phyloP scores from a whole-genome alignment of 1,140 invertebrate genomes.

The Drosophila tristis region DNA sequence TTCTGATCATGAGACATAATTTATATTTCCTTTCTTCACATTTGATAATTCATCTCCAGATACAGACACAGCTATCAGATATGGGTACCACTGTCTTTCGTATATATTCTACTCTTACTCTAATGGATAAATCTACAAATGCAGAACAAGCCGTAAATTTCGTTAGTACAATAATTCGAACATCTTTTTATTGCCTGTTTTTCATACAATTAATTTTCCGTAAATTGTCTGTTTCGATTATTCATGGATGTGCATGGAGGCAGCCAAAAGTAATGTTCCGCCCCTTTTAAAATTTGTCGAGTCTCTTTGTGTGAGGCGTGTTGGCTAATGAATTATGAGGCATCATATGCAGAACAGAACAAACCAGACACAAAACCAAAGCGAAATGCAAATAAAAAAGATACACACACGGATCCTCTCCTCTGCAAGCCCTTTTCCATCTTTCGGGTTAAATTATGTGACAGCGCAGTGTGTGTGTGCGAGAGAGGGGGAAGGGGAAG shows the following conservation, averaged over 20 bases:
- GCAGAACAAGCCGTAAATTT: neutral
- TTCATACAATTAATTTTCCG: constrained; percentile 24
- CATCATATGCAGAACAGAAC: constrained; percentile 9
- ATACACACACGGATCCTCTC: constrained; percentile 30
- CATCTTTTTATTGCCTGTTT: constrained; percentile 42
- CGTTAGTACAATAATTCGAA: constrained; percentile 24
- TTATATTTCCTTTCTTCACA: too few species aligned
- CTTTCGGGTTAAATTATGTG: constrained; percentile 64
- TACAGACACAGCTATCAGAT: too few species aligned
- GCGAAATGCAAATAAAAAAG: constrained; percentile 74
- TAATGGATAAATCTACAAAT: too few species aligned
- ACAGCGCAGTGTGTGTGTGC: constrained; percentile 15
- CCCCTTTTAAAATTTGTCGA: constrained; percentile 25
- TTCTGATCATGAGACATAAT: too few species aligned
- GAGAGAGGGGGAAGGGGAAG: constrained; percentile 26
- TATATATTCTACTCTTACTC: too few species aligned
- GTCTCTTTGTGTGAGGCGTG: constrained; percentile 61
- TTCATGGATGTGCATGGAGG: constrained; percentile 38
- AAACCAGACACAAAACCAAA: constrained; percentile 57
- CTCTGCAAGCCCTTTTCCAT: constrained; percentile 48
- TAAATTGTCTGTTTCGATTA: constrained; percentile 24
- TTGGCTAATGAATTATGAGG: constrained; percentile 70
- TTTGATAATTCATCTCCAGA: too few species aligned
- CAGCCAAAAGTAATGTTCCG: too few species aligned
- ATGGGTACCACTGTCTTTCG: too few species aligned